phyloP scores from a whole-genome alignment of 2,888 invertebrate species.

The Malacosoma neustria region DNA sequence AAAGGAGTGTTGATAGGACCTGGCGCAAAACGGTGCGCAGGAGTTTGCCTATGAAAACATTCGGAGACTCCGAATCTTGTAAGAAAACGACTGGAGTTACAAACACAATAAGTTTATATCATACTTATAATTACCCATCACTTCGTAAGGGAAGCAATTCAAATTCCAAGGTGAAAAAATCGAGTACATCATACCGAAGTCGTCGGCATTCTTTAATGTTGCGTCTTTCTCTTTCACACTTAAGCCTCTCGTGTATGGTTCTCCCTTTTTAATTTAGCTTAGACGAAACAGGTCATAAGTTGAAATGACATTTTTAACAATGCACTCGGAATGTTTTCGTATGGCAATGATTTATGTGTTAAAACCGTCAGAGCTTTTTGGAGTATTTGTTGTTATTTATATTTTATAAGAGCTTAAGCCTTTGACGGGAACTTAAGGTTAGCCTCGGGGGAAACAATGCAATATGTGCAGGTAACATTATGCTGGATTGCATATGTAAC shows the following conservation, averaged over 20 bases:
- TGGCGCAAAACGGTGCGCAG: too few species aligned
- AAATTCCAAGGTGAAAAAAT: constrained; percentile 3
- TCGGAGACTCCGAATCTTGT: too few species aligned
- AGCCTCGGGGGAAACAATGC: constrained; percentile 42
- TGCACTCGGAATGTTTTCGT: constrained; percentile 70
- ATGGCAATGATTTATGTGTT: constrained; percentile 72
- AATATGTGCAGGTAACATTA: constrained; percentile 34
- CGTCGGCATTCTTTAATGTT: constrained; percentile 57
- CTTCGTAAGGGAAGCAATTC: constrained; percentile 2
- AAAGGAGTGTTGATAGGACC: too few species aligned
- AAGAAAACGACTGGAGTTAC: too few species aligned
- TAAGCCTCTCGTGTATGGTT: constrained; percentile 31
- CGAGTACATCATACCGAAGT: constrained; percentile 18
- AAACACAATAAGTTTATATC: too few species aligned
- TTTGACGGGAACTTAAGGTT: constrained; percentile 40
- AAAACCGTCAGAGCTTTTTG: constrained; percentile 54
- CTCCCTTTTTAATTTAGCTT: constrained; percentile 60
- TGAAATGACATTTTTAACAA: constrained; percentile 72
- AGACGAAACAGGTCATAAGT: constrained; percentile 70
- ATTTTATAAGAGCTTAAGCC: constrained; percentile 34
- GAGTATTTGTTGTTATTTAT: constrained; percentile 49
- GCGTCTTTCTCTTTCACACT: constrained; percentile 32
- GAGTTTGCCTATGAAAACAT: too few species aligned
- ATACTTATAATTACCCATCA: constrained; percentile 1
- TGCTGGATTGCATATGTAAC: neutral